phyloP scores from a whole-genome alignment of 2,113 vertebrate species.

The Clinocottus analis region DNA sequence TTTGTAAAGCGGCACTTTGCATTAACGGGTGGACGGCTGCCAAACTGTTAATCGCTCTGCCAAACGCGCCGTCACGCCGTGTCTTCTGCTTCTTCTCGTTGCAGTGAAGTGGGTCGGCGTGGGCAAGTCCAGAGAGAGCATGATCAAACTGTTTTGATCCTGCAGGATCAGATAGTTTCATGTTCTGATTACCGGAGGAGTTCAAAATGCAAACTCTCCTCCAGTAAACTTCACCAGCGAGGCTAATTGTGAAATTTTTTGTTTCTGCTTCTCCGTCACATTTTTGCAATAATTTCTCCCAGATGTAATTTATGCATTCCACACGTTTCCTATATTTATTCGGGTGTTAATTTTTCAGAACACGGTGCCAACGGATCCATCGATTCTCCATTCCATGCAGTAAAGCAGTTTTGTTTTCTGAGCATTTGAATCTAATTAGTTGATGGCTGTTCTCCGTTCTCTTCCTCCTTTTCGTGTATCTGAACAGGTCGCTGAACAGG shows the following conservation, averaged over 20 bases:
- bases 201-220: slow-evolving; percentile 43
- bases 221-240: slow-evolving; percentile 68
- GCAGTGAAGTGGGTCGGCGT: slow-evolving; percentile 87
- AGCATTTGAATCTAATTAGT: slow-evolving; percentile 14
- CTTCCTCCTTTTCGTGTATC: neutral
- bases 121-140: slow-evolving; percentile 85
- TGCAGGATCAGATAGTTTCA: slow-evolving; percentile 28
- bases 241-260: slow-evolving; percentile 17
- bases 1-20: slow-evolving; percentile 53
- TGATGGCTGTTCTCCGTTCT: slow-evolving; percentile 8
- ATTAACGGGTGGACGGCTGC: slow-evolving; percentile 25
- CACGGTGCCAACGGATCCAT: neutral
- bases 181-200: slow-evolving; percentile 44
- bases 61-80: slow-evolving; percentile 30
- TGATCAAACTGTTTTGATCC: slow-evolving; percentile 83
- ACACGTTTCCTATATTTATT: slow-evolving; percentile 55
- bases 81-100: slow-evolving; percentile 44
- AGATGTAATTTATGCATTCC: slow-evolving; percentile 66
- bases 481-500: slow-evolving; percentile 38
- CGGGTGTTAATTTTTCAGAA: slow-evolving; percentile 51
- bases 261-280: slow-evolving; percentile 55
- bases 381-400: slow-evolving; percentile 22
- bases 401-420: slow-evolving; percentile 7
- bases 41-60: neutral
- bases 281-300: neutral